Evolutionary conservation across 2,797 vertebrate genomes (phyloP), one percentile per base, ranked within the genome.

Genomic region (Apogon hyalosoma): DNA sequence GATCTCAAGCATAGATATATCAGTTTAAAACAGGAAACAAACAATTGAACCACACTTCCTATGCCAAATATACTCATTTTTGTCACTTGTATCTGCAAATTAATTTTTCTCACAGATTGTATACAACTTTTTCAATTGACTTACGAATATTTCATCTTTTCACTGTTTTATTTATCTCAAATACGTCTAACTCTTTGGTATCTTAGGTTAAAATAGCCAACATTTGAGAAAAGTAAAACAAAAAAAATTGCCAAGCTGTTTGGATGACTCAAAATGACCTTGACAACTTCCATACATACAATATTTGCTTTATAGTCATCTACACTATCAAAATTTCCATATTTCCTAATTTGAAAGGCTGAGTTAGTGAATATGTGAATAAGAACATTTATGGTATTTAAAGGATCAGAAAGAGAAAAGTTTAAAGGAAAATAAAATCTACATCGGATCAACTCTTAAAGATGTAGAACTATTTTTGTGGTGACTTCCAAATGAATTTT

Each of bases 211-310:
- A 60, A 15, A 46, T 8, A 16, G 15, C 2, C 3, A 21, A n/a
- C 6, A 38, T 9, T 1, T 50, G 6, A 46, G 4, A 41, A 21
- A 19, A 50, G 19, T 21, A 21, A 21, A 21, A 21, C 19, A 21
- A 21, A 21, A 21, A 21, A 21, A 21, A 21, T 21, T 21, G 19
- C 19, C 19, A 36, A 36, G 10, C 33, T 36, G 8, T 36, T 36
- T 51, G 51, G 58, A 64, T 31, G 47, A 43, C 21, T 76, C 60
- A 57, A 41, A 73, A 16, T 48, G n/a, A 19, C 19, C n/a, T 51
- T 45, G 39, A 2, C 9, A 10, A 36, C 54, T 15, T 55, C 19
- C 39, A 18, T 1, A 14, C 18, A 43, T 48, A 36, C 24, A 8
- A 7, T 16, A 46, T 64, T 39, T 55, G 0, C 14, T 57, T 63